These are phyloP conservation scores for Glossosoma conforme DNA, from an alignment of 1,140 invertebrate genomes.

Conservation along the genomic window DNA sequence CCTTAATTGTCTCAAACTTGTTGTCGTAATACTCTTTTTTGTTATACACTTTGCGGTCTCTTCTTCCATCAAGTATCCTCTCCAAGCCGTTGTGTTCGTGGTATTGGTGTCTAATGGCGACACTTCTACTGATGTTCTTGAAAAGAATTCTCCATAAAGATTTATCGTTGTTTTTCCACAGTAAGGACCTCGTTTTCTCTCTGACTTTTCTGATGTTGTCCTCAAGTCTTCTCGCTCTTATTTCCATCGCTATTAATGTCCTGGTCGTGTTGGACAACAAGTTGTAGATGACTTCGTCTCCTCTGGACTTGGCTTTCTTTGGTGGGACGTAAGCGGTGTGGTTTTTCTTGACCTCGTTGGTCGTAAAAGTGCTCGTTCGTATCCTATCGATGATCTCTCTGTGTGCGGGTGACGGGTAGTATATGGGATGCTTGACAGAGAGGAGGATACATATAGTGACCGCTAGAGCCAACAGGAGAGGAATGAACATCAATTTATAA, in stretches of 20 bases:
- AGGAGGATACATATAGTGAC: slow-evolving; percentile 29
- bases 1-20: no score
- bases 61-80: slow-evolving; percentile 33
- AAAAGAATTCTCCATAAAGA: slow-evolving; percentile 49
- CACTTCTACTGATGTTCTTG: slow-evolving; percentile 50
- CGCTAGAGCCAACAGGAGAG: slow-evolving; percentile 23
- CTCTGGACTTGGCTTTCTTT: slow-evolving; percentile 13
- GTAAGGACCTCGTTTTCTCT: slow-evolving; percentile 49
- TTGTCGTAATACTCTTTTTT: no score
- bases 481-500: slow-evolving; percentile 30
- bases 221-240: slow-evolving; percentile 49
- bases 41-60: no score
- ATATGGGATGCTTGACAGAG: slow-evolving; percentile 27
- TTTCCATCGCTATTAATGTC: slow-evolving; percentile 52
- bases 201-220: slow-evolving; percentile 53
- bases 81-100: slow-evolving; percentile 46
- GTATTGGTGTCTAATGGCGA: slow-evolving; percentile 47
- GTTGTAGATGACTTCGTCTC: slow-evolving; percentile 26
- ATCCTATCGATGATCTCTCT: slow-evolving; percentile 23
- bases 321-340: slow-evolving; percentile 4
- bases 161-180: slow-evolving; percentile 52
- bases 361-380: slow-evolving; percentile 15
- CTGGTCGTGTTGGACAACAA: slow-evolving; percentile 46
- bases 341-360: slow-evolving; percentile 16
- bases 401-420: slow-evolving; percentile 24